Conservation (phyloP, 2,113 vertebrate species). For the Sisor rabdophorus region DNA sequence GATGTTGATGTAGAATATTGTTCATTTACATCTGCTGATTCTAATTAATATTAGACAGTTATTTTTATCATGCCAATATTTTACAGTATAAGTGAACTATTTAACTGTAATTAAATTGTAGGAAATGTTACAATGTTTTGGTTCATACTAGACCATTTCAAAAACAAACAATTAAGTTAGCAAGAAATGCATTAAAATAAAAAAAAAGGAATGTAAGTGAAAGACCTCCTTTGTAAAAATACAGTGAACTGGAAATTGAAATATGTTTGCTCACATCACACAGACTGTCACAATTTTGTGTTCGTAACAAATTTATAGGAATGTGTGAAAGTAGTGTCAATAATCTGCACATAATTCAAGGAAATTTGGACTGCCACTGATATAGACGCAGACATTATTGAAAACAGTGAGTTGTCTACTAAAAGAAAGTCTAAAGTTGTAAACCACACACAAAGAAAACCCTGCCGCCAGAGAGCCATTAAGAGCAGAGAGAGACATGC, state of each 20-base stretch:
- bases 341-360: constrained; percentile 23
- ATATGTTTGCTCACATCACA: constrained; percentile 19
- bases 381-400: constrained; percentile 22
- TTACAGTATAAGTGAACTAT: neutral
- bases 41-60: neutral
- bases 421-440: constrained; percentile 27
- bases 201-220: constrained; percentile 6
- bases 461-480: constrained; percentile 16
- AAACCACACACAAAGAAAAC: constrained; percentile 40
- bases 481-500: constrained; percentile 37
- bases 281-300: constrained; percentile 36
- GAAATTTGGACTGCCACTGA: constrained; percentile 24
- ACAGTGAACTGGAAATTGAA: constrained; percentile 7
- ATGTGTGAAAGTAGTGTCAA: constrained; percentile 23
- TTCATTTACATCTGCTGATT: constrained; percentile 5
- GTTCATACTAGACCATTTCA: neutral
- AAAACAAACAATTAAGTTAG: constrained; percentile 16
- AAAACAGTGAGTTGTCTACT: constrained; percentile 24
- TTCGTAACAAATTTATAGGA: constrained; percentile 23
- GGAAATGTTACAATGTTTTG: neutral
- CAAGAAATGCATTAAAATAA: neutral
- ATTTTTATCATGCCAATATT: neutral
- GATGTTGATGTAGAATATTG: neutral
- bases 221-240: constrained; percentile 2
- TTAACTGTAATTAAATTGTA: constrained; percentile 7